Base-by-base conservation (phyloP, 2,113 vertebrate species). In the Nicator chloris region DNA sequence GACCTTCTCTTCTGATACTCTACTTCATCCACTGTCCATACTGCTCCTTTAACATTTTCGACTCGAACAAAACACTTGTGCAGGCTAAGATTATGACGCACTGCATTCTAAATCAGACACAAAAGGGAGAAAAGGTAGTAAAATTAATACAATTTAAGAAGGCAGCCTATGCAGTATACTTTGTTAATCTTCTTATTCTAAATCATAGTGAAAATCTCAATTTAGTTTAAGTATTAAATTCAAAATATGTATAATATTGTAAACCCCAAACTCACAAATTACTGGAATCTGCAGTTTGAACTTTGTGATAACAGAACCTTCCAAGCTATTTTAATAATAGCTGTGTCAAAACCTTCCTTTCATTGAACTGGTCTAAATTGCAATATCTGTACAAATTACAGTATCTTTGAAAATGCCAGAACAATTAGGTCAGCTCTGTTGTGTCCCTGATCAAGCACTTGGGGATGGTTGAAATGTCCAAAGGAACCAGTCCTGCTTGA, bases 1-100 rank as follows among this genome's bases (percentile, higher is more conserved):
- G 99, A 99, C 97, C 99, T 98, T 98, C 99, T 98, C 98, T 99
- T 99, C 98, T 99, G 99, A 98, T 99, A 99, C 97, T 99, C 99
- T 98, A 99, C 98, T 98, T 99, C 99, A 70, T 99, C 99, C 96
- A 99, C 99, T 76, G 99, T 99, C 99, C 99, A 99, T 95, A 99
- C 99, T 73, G 99, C 99, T 92, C 99, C 99, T 98, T 99, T 99
- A 97, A 99, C 99, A 92, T 99, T 99, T 98, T 99, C 99, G 97
- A 99, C 99, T 88, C 99, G 99, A 98, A 99, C 99, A 98, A 99
- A 99, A 99, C 99, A 99, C 98, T 99, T 99, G 98, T 99, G 99
- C 98, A 99, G 99, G 96, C 99, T 99, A 93, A 99, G 99, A 98
- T 99, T 99, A 98, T 99, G 99, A 98, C 99, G 99, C 86, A 99